phyloP scores from a whole-genome alignment of 2,797 vertebrate species.

The Halcyon chelicuti region DNA sequence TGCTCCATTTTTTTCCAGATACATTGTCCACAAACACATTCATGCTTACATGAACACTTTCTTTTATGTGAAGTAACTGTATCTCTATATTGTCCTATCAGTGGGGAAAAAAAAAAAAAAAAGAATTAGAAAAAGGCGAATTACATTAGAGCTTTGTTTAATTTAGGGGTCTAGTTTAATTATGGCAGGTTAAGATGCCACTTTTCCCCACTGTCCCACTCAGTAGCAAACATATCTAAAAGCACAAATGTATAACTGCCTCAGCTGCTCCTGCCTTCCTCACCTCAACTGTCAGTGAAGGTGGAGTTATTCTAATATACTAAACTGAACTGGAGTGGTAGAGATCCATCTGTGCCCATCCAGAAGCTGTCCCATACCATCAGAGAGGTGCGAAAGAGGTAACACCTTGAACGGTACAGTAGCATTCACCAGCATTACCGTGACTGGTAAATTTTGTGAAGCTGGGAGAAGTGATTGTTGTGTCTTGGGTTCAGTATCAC shows the following conservation, averaged over 20 bases:
- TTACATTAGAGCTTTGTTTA: not conserved
- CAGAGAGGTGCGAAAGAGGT: fast-evolving
- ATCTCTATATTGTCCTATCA: not conserved
- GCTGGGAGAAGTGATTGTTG: not conserved
- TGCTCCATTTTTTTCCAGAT: not conserved
- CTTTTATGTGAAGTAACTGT: not conserved
- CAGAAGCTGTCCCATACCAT: not conserved
- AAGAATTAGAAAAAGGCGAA: not conserved
- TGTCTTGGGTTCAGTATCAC: not conserved
- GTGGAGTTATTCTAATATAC: not conserved
- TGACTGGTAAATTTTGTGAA: not conserved
- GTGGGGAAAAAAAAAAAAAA: not conserved
- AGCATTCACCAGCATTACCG: not conserved
- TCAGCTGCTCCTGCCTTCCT: fast-evolving
- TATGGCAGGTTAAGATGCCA: not conserved
- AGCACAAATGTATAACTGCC: not conserved
- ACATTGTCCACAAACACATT: not conserved
- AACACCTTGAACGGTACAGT: not conserved
- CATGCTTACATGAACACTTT: not conserved
- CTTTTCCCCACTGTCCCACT: not conserved
- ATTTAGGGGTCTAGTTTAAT: not conserved
- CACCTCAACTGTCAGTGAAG: not conserved
- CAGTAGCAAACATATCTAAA: not conserved
- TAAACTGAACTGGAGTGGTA: not conserved
- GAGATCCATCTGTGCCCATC: not conserved